A percentile compares a stretch with the other conserved stretches of the same genome.
Evolutionary conservation across 30 jellyfish, hydroid and myxozoan genomes (phyloP).

Genomic region (Aurelia aurita): DNA sequence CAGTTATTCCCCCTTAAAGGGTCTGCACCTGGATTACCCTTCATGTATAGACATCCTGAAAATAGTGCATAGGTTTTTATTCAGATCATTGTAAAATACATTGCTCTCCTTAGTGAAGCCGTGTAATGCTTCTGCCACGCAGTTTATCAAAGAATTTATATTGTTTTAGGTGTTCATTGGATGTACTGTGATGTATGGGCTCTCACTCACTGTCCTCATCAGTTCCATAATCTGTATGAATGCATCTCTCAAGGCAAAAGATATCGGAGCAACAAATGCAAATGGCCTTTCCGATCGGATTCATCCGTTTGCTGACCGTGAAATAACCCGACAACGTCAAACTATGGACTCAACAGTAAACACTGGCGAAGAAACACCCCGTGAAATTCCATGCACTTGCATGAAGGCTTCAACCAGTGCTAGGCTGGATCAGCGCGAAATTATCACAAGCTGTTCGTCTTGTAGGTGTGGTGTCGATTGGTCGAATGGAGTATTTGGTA

Average conservation of each 20-base stretch:
- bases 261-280: not conserved
- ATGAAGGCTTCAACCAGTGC: not conserved
- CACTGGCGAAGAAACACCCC: not conserved
- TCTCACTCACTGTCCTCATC: slow-evolving; percentile 64
- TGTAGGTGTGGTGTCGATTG: no score
- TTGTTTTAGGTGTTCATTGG: slow-evolving; percentile 72
- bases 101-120: no score
- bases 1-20: no score
- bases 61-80: no score
- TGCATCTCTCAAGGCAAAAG: slow-evolving; percentile 31
- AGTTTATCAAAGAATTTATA: no score
- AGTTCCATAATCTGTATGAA: slow-evolving; percentile 39
- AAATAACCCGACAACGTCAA: slow-evolving; percentile 41
- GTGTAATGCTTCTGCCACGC: no score
- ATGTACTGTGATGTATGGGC: slow-evolving; percentile 83
- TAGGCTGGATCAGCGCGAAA: not conserved
- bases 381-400: not conserved
- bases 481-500: no score
- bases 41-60: no score
- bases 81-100: no score
- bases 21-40: no score
- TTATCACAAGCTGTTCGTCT: not conserved
- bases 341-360: not conserved
- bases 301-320: slow-evolving; percentile 66
- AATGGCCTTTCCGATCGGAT: not conserved